Evolutionary conservation across 2,888 invertebrate genomes (phyloP).

Genomic region (Petrophora chlorosata): DNA sequence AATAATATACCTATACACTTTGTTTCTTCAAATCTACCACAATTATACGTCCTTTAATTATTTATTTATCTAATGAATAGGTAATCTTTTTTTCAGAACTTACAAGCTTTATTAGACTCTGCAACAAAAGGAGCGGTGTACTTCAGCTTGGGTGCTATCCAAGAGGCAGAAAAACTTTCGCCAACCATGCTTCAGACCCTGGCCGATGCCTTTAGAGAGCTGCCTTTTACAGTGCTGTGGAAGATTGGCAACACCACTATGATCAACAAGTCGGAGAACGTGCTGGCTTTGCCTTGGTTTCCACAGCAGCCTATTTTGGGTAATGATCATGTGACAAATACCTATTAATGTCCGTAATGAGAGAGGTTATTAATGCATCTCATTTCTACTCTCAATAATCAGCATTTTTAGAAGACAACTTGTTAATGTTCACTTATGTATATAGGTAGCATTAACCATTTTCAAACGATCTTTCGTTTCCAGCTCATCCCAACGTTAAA

Average conservation of each 20-base stretch:
- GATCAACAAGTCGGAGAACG: conserved; percentile 69
- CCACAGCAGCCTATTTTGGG: conserved; percentile 83
- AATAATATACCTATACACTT: too few relatives aligned
- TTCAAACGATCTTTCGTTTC: conserved; percentile 27
- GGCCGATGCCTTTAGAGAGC: conserved; percentile 70
- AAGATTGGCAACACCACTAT: conserved; percentile 74
- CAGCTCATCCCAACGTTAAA: conserved; percentile 74
- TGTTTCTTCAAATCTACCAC: too few relatives aligned
- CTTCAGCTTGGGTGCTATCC: conserved; percentile 79
- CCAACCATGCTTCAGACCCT: conserved; percentile 63
- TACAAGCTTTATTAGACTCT: conserved; percentile 62
- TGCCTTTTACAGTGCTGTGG: conserved; percentile 80
- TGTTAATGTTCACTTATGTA: too few relatives aligned
- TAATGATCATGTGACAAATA: conserved; percentile 36
- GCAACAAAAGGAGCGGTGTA: conserved; percentile 73
- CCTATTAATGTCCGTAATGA: background rate
- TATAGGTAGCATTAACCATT: too few relatives aligned
- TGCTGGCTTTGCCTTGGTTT: conserved; percentile 76
- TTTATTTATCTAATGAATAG: too few relatives aligned
- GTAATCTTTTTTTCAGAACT: conserved; percentile 58
- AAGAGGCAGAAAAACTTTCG: conserved; percentile 72
- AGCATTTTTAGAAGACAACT: too few relatives aligned
- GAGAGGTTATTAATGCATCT: too few relatives aligned
- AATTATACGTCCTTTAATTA: too few relatives aligned
- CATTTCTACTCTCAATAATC: too few relatives aligned